A percentile compares a stretch with the other conserved stretches of the same genome.
Conservation (phyloP, 1,140 invertebrate species). For the Zophobas morio region DNA sequence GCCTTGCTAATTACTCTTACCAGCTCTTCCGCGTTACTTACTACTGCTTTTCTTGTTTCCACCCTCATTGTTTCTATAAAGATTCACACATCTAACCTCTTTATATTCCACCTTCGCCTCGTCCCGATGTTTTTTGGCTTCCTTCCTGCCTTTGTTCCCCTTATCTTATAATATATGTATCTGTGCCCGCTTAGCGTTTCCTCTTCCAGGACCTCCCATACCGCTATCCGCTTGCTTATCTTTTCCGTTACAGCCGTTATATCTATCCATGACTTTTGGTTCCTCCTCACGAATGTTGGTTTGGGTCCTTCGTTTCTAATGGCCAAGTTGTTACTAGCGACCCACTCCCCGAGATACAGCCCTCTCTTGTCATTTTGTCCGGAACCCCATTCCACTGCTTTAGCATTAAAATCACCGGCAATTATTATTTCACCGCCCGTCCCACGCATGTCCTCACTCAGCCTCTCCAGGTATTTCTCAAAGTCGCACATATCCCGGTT, state of each 20-base stretch:
- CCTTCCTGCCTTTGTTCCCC: too few relatives aligned
- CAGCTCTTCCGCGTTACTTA: background rate
- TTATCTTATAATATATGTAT: conserved; percentile 5
- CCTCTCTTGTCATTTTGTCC: background rate
- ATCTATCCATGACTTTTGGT: background rate
- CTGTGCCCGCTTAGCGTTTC: background rate
- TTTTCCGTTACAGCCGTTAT: background rate
- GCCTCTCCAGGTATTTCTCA: background rate
- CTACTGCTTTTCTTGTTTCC: background rate
- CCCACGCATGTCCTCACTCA: background rate
- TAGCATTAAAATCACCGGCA: background rate
- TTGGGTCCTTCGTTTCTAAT: background rate
- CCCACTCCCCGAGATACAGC: conserved; percentile 1
- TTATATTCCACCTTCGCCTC: conserved; percentile 13
- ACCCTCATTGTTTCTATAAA: background rate
- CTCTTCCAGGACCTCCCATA: background rate
- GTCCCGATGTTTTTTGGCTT: background rate
- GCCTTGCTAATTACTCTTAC: background rate
- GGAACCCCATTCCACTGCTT: background rate
- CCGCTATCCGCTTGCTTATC: background rate
- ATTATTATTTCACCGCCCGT: background rate
- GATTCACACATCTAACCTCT: background rate
- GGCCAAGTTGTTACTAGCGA: background rate
- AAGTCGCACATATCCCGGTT: background rate
- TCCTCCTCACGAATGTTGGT: background rate